These are phyloP conservation scores for Todiramphus saurophagus DNA, from an alignment of 2,113 vertebrate genomes.

Conservation along the genomic window DNA sequence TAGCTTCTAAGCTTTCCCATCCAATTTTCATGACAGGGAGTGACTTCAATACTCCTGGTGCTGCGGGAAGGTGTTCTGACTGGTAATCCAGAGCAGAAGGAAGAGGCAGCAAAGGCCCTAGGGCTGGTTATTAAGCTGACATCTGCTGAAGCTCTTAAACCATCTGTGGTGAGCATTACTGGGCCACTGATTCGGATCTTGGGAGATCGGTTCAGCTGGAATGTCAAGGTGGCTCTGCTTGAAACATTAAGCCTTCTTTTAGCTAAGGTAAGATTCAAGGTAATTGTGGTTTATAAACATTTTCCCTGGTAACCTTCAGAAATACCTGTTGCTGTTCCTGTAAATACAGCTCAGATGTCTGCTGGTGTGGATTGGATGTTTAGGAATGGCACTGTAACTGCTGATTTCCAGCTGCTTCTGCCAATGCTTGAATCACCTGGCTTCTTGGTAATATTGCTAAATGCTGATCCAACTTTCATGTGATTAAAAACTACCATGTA, in stretches of 20 bases:
- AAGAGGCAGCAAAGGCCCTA: slow-evolving; percentile 93
- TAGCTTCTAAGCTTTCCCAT: not conserved
- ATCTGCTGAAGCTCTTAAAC: slow-evolving; percentile 91
- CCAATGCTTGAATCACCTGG: not conserved
- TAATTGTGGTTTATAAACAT: not conserved
- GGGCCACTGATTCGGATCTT: slow-evolving; percentile 96
- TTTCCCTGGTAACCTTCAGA: not conserved
- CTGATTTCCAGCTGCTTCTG: not conserved
- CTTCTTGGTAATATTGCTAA: not conserved
- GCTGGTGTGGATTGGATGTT: not conserved
- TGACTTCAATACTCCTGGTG: slow-evolving; percentile 94
- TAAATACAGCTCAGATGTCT: not conserved
- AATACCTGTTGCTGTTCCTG: not conserved
- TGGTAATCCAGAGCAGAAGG: slow-evolving; percentile 95
- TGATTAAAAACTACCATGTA: not conserved
- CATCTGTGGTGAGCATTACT: slow-evolving; percentile 95
- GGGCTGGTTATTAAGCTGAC: slow-evolving; percentile 93
- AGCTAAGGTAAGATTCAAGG: slow-evolving; percentile 82
- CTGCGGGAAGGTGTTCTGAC: slow-evolving; percentile 94
- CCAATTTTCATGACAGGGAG: slow-evolving; percentile 79
- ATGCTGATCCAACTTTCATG: not conserved
- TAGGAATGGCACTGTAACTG: not conserved
- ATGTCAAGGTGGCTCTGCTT: slow-evolving; percentile 92
- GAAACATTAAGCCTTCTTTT: slow-evolving; percentile 94
- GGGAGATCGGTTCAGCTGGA: slow-evolving; percentile 94